Evolutionary conservation across 2,888 invertebrate species (phyloP), one percentile per base, ranked within the genome.

Genomic region (Helleia helle): DNA sequence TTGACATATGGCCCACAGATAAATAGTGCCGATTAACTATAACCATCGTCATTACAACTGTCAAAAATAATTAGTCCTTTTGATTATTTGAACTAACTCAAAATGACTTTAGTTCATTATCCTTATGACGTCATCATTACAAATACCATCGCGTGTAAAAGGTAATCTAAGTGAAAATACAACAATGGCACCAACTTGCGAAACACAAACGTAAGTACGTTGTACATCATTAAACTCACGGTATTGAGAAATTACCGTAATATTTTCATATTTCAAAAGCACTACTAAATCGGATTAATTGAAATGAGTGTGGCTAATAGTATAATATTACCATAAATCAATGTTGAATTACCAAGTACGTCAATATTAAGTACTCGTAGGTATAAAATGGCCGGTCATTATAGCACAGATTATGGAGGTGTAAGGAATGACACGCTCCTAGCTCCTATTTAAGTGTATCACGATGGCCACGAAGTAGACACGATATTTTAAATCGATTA

Each of bases 141-240:
- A 15, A 15, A 15, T 2, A 3, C 15, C 15, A 15, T 15, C 15
- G 15, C 15, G 15, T 2, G 22, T 22, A 18, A 3, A 22, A 8
- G 5, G 22, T 22, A 22, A 22, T 22, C 22, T 22, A 5, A 22
- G 22, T 22, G 8, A 22, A 22, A 22, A 22, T 22, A 22, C 6
- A 22, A 22, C 5, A 22, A 22, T 22, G 8, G 8, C 22, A n/a
- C n/a, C n/a, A n/a, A 18, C n/a, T 34, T 12, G 34, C 22, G 22
- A 12, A 34, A 34, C 31, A 2, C n/a, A n/a, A n/a, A n/a, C n/a
- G n/a, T n/a, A n/a, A n/a, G n/a, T 34, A 22, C n/a, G 34, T 0
- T 13, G 11, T 34, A 34, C 34, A 30, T 15, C 36, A 18, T 22
- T 40, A 36, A 41, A 28, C 42, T 43, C 47, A 47, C 48, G 43